phyloP scores from a whole-genome alignment of 2,113 vertebrate species.

The Chaenocephalus aceratus region DNA sequence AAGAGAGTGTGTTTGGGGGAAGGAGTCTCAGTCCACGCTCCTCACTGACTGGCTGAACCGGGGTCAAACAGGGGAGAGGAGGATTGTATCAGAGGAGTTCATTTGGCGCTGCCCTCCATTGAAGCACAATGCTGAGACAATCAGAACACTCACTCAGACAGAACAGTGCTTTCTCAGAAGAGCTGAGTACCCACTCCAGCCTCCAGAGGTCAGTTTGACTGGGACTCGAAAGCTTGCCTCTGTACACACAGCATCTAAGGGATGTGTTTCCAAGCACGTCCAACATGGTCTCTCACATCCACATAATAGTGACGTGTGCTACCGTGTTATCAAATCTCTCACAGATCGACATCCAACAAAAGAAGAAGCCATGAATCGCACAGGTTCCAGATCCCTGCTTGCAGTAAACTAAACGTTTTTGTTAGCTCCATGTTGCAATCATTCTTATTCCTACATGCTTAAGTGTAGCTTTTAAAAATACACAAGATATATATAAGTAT shows the following conservation, averaged over 20 bases:
- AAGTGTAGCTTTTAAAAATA: constrained; percentile 52
- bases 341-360: constrained; percentile 44
- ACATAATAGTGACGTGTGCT: constrained; percentile 51
- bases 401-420: constrained; percentile 49
- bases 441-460: constrained; percentile 37
- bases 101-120: constrained; percentile 72
- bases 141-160: constrained; percentile 80
- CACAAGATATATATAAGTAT: constrained; percentile 32
- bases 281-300: constrained; percentile 36
- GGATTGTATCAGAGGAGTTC: constrained; percentile 73
- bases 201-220: constrained; percentile 72
- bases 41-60: constrained; percentile 69
- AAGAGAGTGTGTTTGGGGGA: constrained; percentile 80
- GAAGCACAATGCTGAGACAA: constrained; percentile 81
- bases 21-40: constrained; percentile 62
- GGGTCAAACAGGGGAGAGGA: constrained; percentile 70
- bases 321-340: constrained; percentile 31
- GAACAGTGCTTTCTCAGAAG: constrained; percentile 75
- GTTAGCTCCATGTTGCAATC: constrained; percentile 36
- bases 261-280: constrained; percentile 45
- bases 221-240: constrained; percentile 64
- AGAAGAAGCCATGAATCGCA: constrained; percentile 69
- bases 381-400: constrained; percentile 53
- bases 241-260: constrained; percentile 64
- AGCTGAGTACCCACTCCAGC: constrained; percentile 69